These are phyloP conservation scores for Brachionus calyciflorus DNA, from an alignment of 1,140 invertebrate species.

Conservation along the genomic window DNA sequence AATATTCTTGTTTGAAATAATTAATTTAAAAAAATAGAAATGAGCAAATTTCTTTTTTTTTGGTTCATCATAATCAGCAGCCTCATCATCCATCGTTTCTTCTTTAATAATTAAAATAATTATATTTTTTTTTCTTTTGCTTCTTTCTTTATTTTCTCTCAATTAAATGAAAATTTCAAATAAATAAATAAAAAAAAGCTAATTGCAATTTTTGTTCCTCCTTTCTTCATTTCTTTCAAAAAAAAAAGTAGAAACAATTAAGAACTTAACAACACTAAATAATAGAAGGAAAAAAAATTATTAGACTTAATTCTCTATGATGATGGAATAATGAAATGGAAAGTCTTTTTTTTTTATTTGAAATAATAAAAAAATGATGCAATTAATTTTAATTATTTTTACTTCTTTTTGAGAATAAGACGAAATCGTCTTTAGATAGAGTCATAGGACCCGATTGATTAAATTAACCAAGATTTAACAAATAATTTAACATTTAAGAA, in stretches of 20 bases:
- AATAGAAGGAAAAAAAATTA: slow-evolving; percentile 8
- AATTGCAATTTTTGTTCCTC: slow-evolving; percentile 14
- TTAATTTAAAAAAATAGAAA: slow-evolving; percentile 31
- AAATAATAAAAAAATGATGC: background rate
- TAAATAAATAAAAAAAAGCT: slow-evolving; percentile 27
- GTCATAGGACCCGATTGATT: too few relatives aligned
- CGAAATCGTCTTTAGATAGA: too few relatives aligned
- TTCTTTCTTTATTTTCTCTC: slow-evolving; percentile 17
- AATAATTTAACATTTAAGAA: too few relatives aligned
- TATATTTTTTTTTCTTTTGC: slow-evolving; percentile 29
- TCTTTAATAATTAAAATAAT: slow-evolving; percentile 43
- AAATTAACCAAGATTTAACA: too few relatives aligned
- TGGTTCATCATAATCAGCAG: slow-evolving; percentile 17
- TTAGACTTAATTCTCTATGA: background rate
- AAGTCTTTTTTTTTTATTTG: slow-evolving; percentile 30
- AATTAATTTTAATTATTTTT: background rate
- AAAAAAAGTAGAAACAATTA: slow-evolving; percentile 44
- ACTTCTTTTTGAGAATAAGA: too few relatives aligned
- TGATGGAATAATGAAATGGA: slow-evolving; percentile 19
- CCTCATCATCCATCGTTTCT: slow-evolving; percentile 3
- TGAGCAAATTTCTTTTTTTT: background rate
- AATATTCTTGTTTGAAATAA: slow-evolving; percentile 34
- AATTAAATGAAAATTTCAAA: slow-evolving; percentile 36
- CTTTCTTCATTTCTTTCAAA: background rate
- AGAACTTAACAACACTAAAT: slow-evolving; percentile 39